Evolutionary conservation across 1,140 invertebrate species (phyloP).

Genomic region (Drosophila dunni): DNA sequence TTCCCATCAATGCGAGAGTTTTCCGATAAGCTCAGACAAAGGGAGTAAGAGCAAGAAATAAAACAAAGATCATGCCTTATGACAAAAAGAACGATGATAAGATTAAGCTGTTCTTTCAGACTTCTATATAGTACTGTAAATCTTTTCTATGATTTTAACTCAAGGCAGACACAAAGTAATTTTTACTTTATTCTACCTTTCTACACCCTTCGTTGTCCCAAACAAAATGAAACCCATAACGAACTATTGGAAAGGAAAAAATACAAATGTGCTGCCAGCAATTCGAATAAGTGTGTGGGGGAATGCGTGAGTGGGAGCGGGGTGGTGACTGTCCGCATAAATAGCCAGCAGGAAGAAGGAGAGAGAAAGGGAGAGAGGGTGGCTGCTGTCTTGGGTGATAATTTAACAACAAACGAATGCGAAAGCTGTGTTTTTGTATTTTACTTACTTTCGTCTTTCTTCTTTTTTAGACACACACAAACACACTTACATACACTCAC

Average conservation of each 20-base stretch:
- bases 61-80: conserved; percentile 1
- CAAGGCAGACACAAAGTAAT: conserved; percentile 5
- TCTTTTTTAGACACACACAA: conserved; percentile 56
- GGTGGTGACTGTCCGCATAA: conserved; percentile 57
- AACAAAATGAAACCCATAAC: conserved; percentile 36
- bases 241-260: conserved; percentile 37
- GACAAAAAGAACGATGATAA: not conserved
- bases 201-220: not conserved
- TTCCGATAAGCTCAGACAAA: conserved; percentile 38
- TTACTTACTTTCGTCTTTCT: conserved; percentile 45
- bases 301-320: conserved; percentile 22
- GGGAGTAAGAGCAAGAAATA: not conserved
- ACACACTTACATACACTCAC: conserved; percentile 21
- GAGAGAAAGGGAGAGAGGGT: conserved; percentile 34
- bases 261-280: conserved; percentile 43
- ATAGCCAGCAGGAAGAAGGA: conserved; percentile 36
- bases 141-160: not conserved
- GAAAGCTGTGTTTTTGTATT: conserved; percentile 68
- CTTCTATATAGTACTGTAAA: conserved; percentile 5
- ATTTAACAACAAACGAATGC: conserved; percentile 78
- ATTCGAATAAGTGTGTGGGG: conserved; percentile 24
- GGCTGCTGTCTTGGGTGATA: conserved; percentile 65
- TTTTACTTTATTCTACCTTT: conserved; percentile 5
- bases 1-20: conserved; percentile 5
- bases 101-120: not conserved